phyloP scores from a whole-genome alignment of 2,797 vertebrate genomes.

The Paramormyrops hopkinsi region DNA sequence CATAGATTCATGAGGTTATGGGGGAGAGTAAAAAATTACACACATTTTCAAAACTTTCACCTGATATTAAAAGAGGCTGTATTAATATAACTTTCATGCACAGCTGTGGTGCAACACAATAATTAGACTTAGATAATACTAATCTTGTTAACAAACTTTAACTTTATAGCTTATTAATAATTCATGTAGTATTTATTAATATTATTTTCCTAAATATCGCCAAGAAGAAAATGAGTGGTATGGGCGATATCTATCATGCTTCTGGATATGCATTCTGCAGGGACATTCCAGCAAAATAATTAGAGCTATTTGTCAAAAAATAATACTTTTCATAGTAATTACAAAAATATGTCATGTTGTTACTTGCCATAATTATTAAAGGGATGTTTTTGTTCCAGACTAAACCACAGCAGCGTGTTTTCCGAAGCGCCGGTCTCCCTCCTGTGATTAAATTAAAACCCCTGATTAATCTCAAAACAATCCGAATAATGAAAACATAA shows the following conservation, averaged over 20 bases:
- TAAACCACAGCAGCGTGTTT: constrained; percentile 2
- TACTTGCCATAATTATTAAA: constrained; percentile 18
- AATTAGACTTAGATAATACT: constrained; percentile 16
- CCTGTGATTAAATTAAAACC: constrained; percentile 18
- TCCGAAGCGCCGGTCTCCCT: neutral
- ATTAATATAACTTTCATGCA: neutral
- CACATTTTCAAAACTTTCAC: neutral
- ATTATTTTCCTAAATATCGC: constrained; percentile 1
- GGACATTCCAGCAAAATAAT: constrained; percentile 17
- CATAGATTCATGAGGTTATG: neutral
- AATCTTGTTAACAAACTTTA: constrained; percentile 22
- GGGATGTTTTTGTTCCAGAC: constrained; percentile 17
- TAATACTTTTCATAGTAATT: constrained; percentile 19
- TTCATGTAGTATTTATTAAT: constrained; percentile 17
- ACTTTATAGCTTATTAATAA: constrained; percentile 15
- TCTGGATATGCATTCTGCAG: constrained; percentile 4
- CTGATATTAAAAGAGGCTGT: neutral
- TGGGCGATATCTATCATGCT: neutral
- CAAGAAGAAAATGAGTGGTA: neutral
- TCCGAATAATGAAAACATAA: constrained; percentile 22
- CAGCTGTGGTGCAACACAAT: neutral
- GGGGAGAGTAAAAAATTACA: neutral
- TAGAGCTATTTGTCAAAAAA: constrained; percentile 21
- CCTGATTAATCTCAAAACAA: constrained; percentile 21
- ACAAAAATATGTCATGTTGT: constrained; percentile 21